Conservation (phyloP, 2,888 invertebrate genomes). For the Trissonchulus latispiculum region DNA sequence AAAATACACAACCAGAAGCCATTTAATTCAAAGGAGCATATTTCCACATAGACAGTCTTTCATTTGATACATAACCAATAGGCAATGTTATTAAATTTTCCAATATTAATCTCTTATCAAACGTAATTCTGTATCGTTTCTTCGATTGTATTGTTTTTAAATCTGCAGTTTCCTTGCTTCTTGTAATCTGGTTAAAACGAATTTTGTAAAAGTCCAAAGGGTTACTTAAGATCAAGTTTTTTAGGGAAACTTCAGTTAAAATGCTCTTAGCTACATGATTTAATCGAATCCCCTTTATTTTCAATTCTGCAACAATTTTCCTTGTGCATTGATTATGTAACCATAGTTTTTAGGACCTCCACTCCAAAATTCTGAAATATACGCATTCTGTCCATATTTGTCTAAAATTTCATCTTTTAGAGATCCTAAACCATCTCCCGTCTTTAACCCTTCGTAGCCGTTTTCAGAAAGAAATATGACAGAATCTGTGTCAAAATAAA, state of each 20-base stretch:
- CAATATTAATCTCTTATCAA: background rate
- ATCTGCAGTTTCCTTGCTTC: background rate
- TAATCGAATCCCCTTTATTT: background rate
- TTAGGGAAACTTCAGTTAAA: background rate
- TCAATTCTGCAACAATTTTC: background rate
- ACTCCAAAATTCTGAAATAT: background rate
- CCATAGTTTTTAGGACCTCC: background rate
- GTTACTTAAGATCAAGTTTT: background rate
- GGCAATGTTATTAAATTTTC: background rate
- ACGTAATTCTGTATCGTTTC: background rate
- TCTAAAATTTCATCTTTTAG: background rate
- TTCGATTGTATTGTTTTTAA: background rate
- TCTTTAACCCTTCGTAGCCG: background rate
- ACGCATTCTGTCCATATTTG: background rate
- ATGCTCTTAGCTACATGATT: background rate
- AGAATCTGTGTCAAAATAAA: constrained; percentile 40
- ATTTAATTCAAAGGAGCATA: too few relatives aligned
- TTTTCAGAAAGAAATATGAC: constrained; percentile 34
- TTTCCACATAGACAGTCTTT: too few relatives aligned
- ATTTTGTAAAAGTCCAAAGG: background rate
- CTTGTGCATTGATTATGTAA: background rate
- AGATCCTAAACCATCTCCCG: background rate
- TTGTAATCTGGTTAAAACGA: too few relatives aligned
- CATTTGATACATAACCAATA: background rate
- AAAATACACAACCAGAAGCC: too few relatives aligned